Conservation (phyloP, 2,113 vertebrate genomes). For the Macquaria ambigua region DNA sequence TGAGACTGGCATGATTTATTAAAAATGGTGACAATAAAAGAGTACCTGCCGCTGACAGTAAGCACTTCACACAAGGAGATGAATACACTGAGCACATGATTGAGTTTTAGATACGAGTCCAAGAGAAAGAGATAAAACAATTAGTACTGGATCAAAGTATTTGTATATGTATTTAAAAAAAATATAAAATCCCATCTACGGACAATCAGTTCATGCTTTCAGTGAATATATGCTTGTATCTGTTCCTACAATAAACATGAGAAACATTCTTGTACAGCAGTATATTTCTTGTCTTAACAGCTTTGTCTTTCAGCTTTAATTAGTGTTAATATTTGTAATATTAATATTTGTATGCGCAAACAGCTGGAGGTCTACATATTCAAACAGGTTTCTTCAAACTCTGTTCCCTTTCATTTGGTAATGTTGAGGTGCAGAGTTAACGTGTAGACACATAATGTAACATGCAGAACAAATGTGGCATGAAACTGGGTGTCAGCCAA, state of each 20-base stretch:
- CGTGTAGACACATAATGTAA: background rate
- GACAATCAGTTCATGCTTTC: background rate
- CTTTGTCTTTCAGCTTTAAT: background rate
- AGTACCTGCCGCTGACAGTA: background rate
- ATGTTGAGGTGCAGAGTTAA: background rate
- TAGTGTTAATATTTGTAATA: constrained; percentile 11
- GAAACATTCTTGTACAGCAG: background rate
- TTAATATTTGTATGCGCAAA: constrained; percentile 31
- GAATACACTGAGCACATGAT: background rate
- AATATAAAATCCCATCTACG: background rate
- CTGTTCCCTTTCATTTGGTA: background rate
- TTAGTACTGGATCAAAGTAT: background rate
- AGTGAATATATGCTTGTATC: background rate
- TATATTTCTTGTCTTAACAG: background rate
- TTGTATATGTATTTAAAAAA: background rate
- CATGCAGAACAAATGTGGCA: background rate
- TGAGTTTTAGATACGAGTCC: background rate
- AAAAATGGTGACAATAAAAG: constrained; percentile 25
- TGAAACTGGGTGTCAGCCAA: background rate
- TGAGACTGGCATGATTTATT: constrained; percentile 49
- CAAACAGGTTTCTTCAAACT: constrained; percentile 31
- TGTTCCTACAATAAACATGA: constrained; percentile 19
- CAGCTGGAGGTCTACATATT: constrained; percentile 28
- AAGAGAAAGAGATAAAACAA: background rate
- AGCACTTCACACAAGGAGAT: constrained; percentile 23